Conservation (phyloP, 2,888 invertebrate genomes). For the Temnothorax unifasciatus region DNA sequence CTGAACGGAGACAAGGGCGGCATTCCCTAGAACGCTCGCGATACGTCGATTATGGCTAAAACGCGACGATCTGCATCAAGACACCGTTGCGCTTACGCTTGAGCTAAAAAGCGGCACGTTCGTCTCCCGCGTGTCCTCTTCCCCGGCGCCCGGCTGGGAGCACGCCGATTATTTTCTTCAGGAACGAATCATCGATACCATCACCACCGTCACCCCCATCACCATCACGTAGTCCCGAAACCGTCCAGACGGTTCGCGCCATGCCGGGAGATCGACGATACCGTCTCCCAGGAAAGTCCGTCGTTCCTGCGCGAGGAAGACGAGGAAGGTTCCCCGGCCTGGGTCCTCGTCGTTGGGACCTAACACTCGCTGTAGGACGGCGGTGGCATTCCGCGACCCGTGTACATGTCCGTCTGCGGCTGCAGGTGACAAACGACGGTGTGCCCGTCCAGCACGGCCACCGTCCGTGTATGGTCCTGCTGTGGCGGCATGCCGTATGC, state of each 20-base stretch:
- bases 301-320: constrained; percentile 60
- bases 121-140: constrained; percentile 10
- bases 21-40: constrained; percentile 44
- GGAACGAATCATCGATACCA: constrained; percentile 57
- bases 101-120: constrained; percentile 67
- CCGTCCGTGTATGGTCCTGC: constrained; percentile 86
- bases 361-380: constrained; percentile 90
- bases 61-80: constrained; percentile 51
- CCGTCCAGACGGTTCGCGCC: constrained; percentile 21
- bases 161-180: constrained; percentile 48
- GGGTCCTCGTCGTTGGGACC: constrained; percentile 42
- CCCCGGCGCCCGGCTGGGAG: background rate
- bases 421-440: constrained; percentile 95
- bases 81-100: constrained; percentile 61
- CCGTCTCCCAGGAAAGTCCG: constrained; percentile 23
- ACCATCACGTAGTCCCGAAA: constrained; percentile 25
- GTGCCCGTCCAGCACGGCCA: constrained; percentile 94
- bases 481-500: constrained; percentile 79
- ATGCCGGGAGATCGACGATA: constrained; percentile 24
- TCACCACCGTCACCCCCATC: constrained; percentile 11
- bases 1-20: constrained; percentile 51
- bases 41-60: constrained; percentile 68
- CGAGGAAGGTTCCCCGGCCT: constrained; percentile 40
- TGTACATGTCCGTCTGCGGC: constrained; percentile 88
- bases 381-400: constrained; percentile 87